Percentiles rank a stretch among this genome's conserved stretches.
Conservation (phyloP, 2,888 invertebrate genomes). For the Cotesia congregata region DNA sequence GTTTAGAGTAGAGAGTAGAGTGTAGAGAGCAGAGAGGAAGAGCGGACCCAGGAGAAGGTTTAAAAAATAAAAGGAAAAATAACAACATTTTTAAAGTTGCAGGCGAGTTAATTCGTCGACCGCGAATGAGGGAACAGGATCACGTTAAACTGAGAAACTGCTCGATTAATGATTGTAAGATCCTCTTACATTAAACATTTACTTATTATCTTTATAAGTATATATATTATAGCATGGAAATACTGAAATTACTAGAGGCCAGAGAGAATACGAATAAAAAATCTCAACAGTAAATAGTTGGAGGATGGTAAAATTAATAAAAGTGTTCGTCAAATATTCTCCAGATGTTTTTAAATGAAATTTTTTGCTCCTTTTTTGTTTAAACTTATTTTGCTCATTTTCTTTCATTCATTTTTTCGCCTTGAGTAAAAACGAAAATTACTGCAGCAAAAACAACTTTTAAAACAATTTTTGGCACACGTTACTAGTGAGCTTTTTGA, state of each 20-base stretch:
- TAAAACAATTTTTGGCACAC: conserved; percentile 8
- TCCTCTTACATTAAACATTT: conserved; percentile 21
- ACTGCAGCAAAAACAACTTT: neutral
- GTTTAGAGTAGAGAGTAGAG: too few relatives aligned
- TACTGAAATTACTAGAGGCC: conserved; percentile 15
- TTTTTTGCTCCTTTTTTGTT: neutral
- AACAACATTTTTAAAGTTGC: conserved; percentile 19
- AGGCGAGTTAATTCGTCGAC: conserved; percentile 33
- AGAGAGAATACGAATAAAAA: neutral
- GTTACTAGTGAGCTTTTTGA: neutral
- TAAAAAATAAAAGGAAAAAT: conserved; percentile 9
- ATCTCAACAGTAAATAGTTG: conserved; percentile 17
- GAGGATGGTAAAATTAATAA: conserved; percentile 23
- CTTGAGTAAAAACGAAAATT: conserved; percentile 1
- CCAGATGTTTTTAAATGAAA: conserved; percentile 1
- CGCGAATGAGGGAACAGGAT: conserved; percentile 24
- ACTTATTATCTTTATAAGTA: neutral
- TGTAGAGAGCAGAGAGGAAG: conserved; percentile 6
- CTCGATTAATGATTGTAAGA: conserved; percentile 27
- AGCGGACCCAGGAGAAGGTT: conserved; percentile 17
- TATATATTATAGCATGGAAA: neutral
- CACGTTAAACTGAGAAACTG: conserved; percentile 28
- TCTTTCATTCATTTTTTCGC: neutral
- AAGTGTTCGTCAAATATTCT: neutral
- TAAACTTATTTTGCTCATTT: neutral